These are phyloP conservation scores for Leptothorax acervorum DNA, from an alignment of 2,888 invertebrate genomes.

Conservation along the genomic window DNA sequence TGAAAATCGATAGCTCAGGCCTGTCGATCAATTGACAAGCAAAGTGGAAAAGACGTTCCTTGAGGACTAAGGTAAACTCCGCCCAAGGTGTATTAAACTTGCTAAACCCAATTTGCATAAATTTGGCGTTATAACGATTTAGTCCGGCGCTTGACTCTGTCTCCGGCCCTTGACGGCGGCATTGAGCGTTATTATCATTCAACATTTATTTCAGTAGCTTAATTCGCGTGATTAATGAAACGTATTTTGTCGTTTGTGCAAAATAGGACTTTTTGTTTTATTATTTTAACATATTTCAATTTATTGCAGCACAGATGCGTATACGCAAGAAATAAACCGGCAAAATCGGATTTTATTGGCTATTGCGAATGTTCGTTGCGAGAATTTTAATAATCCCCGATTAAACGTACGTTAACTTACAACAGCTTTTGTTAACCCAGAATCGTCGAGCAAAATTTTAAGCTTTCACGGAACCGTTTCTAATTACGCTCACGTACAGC, in stretches of 20 bases:
- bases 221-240: conserved; percentile 35
- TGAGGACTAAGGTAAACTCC: conserved; percentile 48
- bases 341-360: conserved; percentile 52
- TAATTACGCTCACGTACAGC: conserved; percentile 40
- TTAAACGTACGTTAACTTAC: conserved; percentile 57
- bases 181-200: conserved; percentile 20
- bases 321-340: background rate
- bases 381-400: conserved; percentile 61
- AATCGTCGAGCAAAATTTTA: conserved; percentile 57
- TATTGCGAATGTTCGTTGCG: conserved; percentile 54
- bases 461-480: conserved; percentile 54
- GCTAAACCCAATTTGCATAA: conserved; percentile 57
- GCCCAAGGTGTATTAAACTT: conserved; percentile 54
- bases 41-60: conserved; percentile 54
- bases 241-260: background rate
- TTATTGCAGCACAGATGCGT: background rate
- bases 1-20: conserved; percentile 41
- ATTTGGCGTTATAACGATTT: conserved; percentile 53
- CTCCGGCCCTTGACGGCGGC: conserved; percentile 20
- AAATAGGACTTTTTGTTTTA: background rate
- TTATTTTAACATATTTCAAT: conserved; percentile 14
- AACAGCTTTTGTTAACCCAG: conserved; percentile 45
- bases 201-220: conserved; percentile 34
- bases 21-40: conserved; percentile 48
- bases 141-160: conserved; percentile 30